phyloP scores from a whole-genome alignment of 2,888 invertebrate species.

The Amblyteles armatorius region DNA sequence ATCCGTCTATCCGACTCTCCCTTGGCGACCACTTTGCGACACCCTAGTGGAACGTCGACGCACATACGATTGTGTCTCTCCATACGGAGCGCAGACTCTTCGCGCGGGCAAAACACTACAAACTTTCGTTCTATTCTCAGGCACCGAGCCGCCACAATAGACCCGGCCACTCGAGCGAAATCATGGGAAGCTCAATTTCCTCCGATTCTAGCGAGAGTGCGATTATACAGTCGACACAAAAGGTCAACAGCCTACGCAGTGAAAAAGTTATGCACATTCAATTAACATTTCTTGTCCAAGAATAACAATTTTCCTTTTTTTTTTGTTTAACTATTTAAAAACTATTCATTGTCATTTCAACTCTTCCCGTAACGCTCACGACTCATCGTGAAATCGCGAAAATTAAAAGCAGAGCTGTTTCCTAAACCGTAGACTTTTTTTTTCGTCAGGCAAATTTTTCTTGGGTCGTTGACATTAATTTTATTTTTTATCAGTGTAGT shows the following conservation, averaged over 20 bases:
- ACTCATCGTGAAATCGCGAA: too few species aligned
- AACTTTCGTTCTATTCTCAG: slow-evolving; percentile 11
- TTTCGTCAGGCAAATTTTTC: neutral
- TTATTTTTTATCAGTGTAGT: too few species aligned
- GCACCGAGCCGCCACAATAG: neutral
- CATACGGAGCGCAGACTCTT: neutral
- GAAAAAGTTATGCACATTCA: neutral
- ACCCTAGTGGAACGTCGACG: neutral
- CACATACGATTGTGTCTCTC: neutral
- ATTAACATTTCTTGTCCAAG: too few species aligned
- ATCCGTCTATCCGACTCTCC: slow-evolving; percentile 29
- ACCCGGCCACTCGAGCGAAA: neutral
- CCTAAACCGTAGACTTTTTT: too few species aligned
- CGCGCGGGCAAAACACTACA: slow-evolving; percentile 1
- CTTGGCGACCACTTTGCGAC: slow-evolving; percentile 18
- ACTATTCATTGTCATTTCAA: too few species aligned
- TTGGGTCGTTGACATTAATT: neutral
- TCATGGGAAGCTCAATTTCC: slow-evolving; percentile 10
- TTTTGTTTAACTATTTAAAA: too few species aligned
- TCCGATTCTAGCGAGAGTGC: neutral
- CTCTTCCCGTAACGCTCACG: too few species aligned
- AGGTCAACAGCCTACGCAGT: neutral
- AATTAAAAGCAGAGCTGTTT: too few species aligned
- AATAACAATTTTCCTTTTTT: too few species aligned
- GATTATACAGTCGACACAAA: slow-evolving; percentile 10